These are phyloP conservation scores for Microchirus variegatus DNA, from an alignment of 2,797 vertebrate species.

Conservation along the genomic window DNA sequence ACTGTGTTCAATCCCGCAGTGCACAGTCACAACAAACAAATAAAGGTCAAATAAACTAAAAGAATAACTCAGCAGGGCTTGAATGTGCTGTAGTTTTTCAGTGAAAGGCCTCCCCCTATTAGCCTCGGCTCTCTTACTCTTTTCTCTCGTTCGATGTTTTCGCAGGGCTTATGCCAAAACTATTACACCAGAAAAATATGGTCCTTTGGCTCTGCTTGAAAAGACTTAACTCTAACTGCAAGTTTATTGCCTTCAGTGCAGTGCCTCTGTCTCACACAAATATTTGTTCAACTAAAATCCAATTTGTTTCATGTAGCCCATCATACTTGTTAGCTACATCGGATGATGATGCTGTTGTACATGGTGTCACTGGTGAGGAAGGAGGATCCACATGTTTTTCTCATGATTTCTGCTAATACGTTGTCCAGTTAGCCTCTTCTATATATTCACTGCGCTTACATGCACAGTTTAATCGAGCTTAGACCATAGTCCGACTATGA, in stretches of 20 bases:
- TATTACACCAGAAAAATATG: slow-evolving; percentile 35
- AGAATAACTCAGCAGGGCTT: slow-evolving; percentile 9
- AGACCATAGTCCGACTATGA: too few species aligned
- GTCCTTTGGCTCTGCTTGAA: slow-evolving; percentile 27
- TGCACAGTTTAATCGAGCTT: too few species aligned
- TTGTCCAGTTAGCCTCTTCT: slow-evolving; percentile 3
- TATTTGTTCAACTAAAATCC: slow-evolving; percentile 33
- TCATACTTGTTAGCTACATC: slow-evolving; percentile 18
- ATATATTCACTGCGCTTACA: too few species aligned
- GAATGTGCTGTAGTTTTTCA: slow-evolving; percentile 10
- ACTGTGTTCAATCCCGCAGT: not conserved
- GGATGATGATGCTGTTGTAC: slow-evolving; percentile 35
- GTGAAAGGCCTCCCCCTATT: not conserved
- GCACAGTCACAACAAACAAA: slow-evolving; percentile 2
- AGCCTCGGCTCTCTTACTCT: not conserved
- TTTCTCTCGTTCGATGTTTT: not conserved
- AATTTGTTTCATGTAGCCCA: slow-evolving; percentile 28
- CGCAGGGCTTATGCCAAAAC: slow-evolving; percentile 24
- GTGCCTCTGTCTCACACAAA: slow-evolving; percentile 23
- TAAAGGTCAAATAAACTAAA: slow-evolving; percentile 29
- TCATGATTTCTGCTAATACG: slow-evolving; percentile 35
- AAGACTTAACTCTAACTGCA: slow-evolving; percentile 43
- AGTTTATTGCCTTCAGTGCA: slow-evolving; percentile 41
- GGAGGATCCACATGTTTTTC: not conserved
- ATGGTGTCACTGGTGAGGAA: slow-evolving; percentile 17